Evolutionary conservation across 2,797 vertebrate species (phyloP).

Genomic region (Phataginus tetradactyla): DNA sequence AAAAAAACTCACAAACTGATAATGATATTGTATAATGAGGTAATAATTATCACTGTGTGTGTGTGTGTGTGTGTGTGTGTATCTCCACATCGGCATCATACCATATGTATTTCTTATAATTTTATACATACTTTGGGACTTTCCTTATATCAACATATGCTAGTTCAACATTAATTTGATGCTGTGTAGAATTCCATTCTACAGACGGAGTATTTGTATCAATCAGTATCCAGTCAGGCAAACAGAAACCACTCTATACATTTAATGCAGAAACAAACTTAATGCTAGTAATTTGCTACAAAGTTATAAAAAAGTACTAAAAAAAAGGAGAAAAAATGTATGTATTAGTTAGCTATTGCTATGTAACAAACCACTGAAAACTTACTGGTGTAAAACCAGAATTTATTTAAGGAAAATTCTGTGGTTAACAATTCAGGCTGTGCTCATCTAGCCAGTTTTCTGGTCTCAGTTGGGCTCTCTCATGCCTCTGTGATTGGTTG

Average conservation of each 20-base stretch:
- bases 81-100: not conserved
- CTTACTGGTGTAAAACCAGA: not conserved
- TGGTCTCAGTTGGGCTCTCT: not conserved
- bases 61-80: not conserved
- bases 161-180: constrained; percentile 15
- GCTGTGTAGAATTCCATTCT: constrained; percentile 23
- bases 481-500: not conserved
- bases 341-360: constrained; percentile 26
- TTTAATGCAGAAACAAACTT: constrained; percentile 32
- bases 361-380: constrained; percentile 5
- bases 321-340: not conserved
- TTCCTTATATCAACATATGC: not conserved
- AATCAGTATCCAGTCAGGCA: not conserved
- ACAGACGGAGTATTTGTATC: not conserved
- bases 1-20: constrained; percentile 27
- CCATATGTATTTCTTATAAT: not conserved
- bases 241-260: constrained; percentile 1
- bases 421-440: not conserved
- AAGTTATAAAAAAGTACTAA: constrained; percentile 30
- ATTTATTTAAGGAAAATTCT: constrained; percentile 30
- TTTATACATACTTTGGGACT: not conserved
- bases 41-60: constrained; percentile 39
- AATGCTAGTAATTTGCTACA: constrained; percentile 14
- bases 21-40: not conserved
- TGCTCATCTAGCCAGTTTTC: not conserved